Percentiles rank a stretch among this genome's conserved stretches.
phyloP scores from a whole-genome alignment of 2,113 vertebrate species.

The Protobothrops mucrosquamatus region DNA sequence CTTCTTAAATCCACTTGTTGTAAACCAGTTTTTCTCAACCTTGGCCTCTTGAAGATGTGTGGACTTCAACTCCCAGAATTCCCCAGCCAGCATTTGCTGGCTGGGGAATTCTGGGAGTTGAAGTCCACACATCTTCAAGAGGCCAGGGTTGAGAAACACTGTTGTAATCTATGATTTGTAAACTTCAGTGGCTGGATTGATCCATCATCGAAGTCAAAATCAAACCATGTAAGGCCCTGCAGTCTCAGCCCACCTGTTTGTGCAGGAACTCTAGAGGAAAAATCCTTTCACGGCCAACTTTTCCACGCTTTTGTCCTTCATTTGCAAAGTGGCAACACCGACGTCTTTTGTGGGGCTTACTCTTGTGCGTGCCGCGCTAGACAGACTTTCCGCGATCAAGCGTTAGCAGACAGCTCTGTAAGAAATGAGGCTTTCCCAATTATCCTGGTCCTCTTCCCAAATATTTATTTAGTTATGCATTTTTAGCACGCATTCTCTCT shows the following conservation, averaged over 20 bases:
- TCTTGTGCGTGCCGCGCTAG: not conserved
- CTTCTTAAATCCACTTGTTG: not conserved
- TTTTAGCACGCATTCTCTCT: not conserved
- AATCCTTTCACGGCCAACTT: not conserved
- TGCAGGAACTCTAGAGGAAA: not conserved
- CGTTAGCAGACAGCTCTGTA: not conserved
- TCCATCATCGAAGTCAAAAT: not conserved
- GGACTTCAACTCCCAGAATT: no score
- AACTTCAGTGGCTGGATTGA: not conserved
- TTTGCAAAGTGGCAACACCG: not conserved
- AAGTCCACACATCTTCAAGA: not conserved
- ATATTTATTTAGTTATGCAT: conserved; percentile 46
- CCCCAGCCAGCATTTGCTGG: no score
- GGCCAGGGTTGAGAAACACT: not conserved
- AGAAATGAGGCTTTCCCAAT: conserved; percentile 8
- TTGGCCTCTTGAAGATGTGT: no score
- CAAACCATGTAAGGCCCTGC: not conserved
- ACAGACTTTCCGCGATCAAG: not conserved
- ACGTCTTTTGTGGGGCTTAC: not conserved
- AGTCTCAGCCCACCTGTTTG: not conserved
- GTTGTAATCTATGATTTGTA: not conserved
- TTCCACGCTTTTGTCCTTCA: not conserved
- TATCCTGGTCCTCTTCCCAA: conserved; percentile 32
- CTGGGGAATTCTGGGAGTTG: not conserved
- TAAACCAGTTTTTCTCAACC: no score